These are phyloP conservation scores for Odontamblyopus rebecca DNA, from an alignment of 2,797 vertebrate species.

Conservation along the genomic window DNA sequence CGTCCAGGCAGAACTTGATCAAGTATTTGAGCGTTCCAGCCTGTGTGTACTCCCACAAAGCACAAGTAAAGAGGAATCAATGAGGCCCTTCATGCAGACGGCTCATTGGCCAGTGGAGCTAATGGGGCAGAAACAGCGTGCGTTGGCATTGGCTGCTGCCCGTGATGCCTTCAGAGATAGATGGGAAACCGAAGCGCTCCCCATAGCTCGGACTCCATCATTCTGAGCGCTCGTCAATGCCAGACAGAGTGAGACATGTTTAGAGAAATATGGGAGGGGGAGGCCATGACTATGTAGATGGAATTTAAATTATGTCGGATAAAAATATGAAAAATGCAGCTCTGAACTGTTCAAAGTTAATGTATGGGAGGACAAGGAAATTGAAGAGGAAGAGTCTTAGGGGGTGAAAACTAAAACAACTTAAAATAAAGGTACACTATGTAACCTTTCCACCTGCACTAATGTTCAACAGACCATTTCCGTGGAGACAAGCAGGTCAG, in stretches of 20 bases:
- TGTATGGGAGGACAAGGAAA: neutral
- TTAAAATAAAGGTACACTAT: neutral
- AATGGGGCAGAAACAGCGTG: slow-evolving; percentile 55
- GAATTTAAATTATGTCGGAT: slow-evolving; percentile 5
- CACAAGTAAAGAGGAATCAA: slow-evolving; percentile 63
- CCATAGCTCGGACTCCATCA: slow-evolving; percentile 62
- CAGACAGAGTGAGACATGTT: slow-evolving; percentile 30
- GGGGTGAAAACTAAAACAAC: neutral
- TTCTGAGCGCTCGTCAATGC: slow-evolving; percentile 56
- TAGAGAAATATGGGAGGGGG: neutral
- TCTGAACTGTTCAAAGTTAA: neutral
- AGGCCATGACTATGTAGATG: neutral
- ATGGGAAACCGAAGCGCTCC: slow-evolving; percentile 57
- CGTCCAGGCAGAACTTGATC: slow-evolving; percentile 39
- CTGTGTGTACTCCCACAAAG: slow-evolving; percentile 57
- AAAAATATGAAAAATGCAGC: neutral
- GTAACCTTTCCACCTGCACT: neutral
- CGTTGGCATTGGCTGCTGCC: slow-evolving; percentile 34
- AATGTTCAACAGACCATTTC: neutral
- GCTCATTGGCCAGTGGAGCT: slow-evolving; percentile 61
- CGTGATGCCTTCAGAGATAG: slow-evolving; percentile 49
- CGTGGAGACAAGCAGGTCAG: too few species aligned
- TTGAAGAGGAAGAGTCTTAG: too few species aligned
- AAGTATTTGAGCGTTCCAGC: slow-evolving; percentile 35
- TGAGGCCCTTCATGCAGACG: slow-evolving; percentile 65